A percentile compares a stretch with the other conserved stretches of the same genome.
phyloP scores from a whole-genome alignment of 1,140 invertebrate genomes.

The Drosophila nigromelanica region DNA sequence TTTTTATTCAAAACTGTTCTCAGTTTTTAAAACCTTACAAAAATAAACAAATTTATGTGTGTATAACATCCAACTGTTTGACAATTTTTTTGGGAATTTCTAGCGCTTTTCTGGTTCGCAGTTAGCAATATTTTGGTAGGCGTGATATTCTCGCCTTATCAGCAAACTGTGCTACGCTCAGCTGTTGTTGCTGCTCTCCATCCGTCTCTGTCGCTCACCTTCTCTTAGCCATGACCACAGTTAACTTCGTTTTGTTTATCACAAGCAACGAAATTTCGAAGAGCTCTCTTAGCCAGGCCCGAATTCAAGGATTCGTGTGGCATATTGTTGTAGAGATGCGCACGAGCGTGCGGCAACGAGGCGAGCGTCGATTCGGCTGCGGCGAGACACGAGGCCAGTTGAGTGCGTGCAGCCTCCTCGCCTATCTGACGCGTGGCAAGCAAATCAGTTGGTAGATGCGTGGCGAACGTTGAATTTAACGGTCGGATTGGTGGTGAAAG shows the following conservation, averaged over 20 bases:
- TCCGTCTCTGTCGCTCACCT: no score
- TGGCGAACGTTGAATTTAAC: constrained; percentile 83
- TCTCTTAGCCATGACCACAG: constrained; percentile 58
- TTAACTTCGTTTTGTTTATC: constrained; percentile 35
- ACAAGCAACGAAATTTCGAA: constrained; percentile 14
- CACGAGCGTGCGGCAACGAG: constrained; percentile 23
- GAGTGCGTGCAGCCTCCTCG: constrained; percentile 68
- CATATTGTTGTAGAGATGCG: constrained; percentile 26
- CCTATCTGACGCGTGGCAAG: constrained; percentile 63
- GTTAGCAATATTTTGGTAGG: constrained; percentile 3
- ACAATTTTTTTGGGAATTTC: background rate
- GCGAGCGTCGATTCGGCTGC: constrained; percentile 32
- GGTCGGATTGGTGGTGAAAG: constrained; percentile 81
- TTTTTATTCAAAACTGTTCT: constrained; percentile 32
- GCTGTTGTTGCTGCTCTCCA: constrained; percentile 20
- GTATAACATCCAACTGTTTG: background rate
- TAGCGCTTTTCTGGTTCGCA: background rate
- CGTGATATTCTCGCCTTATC: constrained; percentile 9
- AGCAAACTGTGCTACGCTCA: constrained; percentile 51
- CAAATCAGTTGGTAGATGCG: constrained; percentile 80
- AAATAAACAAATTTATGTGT: background rate
- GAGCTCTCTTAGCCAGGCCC: constrained; percentile 41
- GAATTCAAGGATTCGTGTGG: constrained; percentile 29
- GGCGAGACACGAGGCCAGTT: constrained; percentile 39
- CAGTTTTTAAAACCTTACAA: background rate